Conservation (phyloP, 2,113 vertebrate genomes). For the Xenopus tropicalis region UCB_Xtro_10.0 CM004452.2:42763001-42763500, state of each 20-base stretch:
- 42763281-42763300: too few species aligned
- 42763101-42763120: constrained; percentile 80
- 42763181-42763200: constrained; percentile 74
- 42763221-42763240: neutral
- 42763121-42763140: constrained; percentile 86
- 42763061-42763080: constrained; percentile 71
- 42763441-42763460: too few species aligned
- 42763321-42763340: too few species aligned
- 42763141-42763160: constrained; percentile 81
- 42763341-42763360: too few species aligned
- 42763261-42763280: too few species aligned
- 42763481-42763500: too few species aligned
- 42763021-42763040: constrained; percentile 90
- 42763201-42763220: constrained; percentile 59
- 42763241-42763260: neutral
- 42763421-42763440: too few species aligned
- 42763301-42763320: too few species aligned
- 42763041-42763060: constrained; percentile 84
- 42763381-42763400: too few species aligned
- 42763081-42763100: constrained; percentile 90
- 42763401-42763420: too few species aligned
- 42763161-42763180: constrained; percentile 76
- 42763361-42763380: too few species aligned
- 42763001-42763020: neutral
- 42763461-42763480: too few species aligned